Conservation (phyloP, 1,140 invertebrate species). For the Aphelenchoides avenae region DNA sequence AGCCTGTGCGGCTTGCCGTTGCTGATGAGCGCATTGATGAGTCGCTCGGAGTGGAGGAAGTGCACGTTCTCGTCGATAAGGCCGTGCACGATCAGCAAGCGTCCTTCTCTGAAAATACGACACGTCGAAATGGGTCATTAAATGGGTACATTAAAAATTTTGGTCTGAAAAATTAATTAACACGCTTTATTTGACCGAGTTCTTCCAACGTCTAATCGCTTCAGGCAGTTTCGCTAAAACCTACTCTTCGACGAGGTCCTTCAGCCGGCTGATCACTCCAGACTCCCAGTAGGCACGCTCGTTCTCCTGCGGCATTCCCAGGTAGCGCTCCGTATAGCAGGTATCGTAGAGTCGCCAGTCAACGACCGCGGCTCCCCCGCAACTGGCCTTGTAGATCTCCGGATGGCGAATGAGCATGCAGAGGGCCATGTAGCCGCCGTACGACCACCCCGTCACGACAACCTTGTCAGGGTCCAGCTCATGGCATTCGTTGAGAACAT, state of each 20-base stretch:
- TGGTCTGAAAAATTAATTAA: too few relatives aligned
- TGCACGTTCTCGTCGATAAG: constrained; percentile 99
- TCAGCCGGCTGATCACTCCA: constrained; percentile 73
- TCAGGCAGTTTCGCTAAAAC: too few relatives aligned
- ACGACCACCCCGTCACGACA: constrained; percentile 95
- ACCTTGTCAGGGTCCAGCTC: constrained; percentile 84
- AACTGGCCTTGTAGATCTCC: constrained; percentile 64
- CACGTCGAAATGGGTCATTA: too few relatives aligned
- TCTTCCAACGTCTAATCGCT: too few relatives aligned
- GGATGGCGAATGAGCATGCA: constrained; percentile 46
- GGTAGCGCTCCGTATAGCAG: constrained; percentile 84
- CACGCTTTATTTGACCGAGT: too few relatives aligned
- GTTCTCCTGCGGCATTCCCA: constrained; percentile 76
- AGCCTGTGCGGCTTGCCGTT: constrained; percentile 85
- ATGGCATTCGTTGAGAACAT: constrained; percentile 72
- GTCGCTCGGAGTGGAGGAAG: constrained; percentile 85
- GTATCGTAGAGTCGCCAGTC: constrained; percentile 90
- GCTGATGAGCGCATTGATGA: constrained; percentile 81
- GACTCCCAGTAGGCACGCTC: constrained; percentile 77
- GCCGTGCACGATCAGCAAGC: constrained; percentile 92
- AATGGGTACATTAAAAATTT: too few relatives aligned
- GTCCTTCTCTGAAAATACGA: constrained; percentile 75
- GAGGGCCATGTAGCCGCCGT: constrained; percentile 66
- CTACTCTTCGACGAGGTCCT: constrained; percentile 83
- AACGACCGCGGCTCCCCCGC: constrained; percentile 93